Evolutionary conservation across 1,140 invertebrate species (phyloP).

Genomic region (Adelges cooleyi): DNA sequence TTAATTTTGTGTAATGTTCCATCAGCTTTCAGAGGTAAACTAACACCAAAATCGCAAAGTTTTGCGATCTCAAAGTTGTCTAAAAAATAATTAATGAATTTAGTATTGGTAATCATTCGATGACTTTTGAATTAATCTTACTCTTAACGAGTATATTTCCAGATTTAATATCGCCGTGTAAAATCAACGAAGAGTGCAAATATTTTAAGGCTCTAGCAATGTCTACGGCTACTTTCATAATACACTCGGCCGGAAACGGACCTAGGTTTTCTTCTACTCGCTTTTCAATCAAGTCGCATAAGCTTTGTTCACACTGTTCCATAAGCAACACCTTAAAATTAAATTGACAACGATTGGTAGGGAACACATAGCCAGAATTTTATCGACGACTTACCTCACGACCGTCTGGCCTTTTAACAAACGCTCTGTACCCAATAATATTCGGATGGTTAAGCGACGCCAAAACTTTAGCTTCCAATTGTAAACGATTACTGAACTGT

Average conservation of each 20-base stretch:
- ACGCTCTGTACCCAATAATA: constrained; percentile 67
- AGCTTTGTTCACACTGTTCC: constrained; percentile 43
- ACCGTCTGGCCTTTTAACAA: constrained; percentile 48
- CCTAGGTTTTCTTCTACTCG: constrained; percentile 45
- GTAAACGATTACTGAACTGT: constrained; percentile 44
- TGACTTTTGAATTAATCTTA: constrained; percentile 11
- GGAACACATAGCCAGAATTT: background rate
- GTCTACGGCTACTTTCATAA: constrained; percentile 50
- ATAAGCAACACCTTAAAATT: constrained; percentile 36
- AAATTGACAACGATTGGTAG: background rate
- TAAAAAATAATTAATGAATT: constrained; percentile 40
- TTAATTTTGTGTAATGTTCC: constrained; percentile 41
- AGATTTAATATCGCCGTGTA: constrained; percentile 79
- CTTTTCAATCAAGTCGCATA: constrained; percentile 57
- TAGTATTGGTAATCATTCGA: too few relatives aligned
- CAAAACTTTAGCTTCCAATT: constrained; percentile 56
- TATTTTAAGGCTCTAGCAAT: constrained; percentile 62
- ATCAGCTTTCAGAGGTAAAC: constrained; percentile 53
- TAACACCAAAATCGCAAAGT: constrained; percentile 75
- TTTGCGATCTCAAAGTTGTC: constrained; percentile 62
- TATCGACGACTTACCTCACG: constrained; percentile 25
- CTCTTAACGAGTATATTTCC: constrained; percentile 56
- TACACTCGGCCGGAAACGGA: constrained; percentile 50
- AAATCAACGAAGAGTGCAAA: constrained; percentile 55
- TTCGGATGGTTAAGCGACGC: constrained; percentile 65